Evolutionary conservation across 2,888 invertebrate genomes (phyloP).

Genomic region (Coenonympha glycerion): DNA sequence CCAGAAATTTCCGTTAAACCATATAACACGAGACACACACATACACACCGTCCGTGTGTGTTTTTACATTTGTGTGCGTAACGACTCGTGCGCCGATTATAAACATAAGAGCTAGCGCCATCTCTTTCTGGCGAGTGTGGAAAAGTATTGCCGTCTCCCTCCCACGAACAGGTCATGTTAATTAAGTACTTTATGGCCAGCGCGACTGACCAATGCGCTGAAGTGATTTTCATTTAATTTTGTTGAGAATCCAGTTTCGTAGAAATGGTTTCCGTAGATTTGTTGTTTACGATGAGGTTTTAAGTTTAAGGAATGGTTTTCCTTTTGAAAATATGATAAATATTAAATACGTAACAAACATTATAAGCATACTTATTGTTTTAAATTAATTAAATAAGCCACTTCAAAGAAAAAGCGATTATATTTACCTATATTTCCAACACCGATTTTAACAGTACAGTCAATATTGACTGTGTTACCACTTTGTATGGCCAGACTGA

Average conservation of each 20-base stretch:
- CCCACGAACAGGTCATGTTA: slow-evolving; percentile 34
- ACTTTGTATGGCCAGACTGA: no score
- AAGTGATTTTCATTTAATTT: slow-evolving; percentile 18
- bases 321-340: no score
- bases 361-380: no score
- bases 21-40: slow-evolving; percentile 26
- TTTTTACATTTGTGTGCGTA: slow-evolving; percentile 32
- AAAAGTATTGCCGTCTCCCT: slow-evolving; percentile 29
- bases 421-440: no score
- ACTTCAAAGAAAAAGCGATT: no score
- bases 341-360: no score
- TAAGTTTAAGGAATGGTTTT: no score
- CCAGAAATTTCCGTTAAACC: slow-evolving; percentile 63
- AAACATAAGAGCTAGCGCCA: slow-evolving; percentile 33
- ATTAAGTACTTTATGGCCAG: slow-evolving; percentile 44
- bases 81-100: slow-evolving; percentile 54
- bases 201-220: slow-evolving; percentile 31
- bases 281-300: neutral
- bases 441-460: no score
- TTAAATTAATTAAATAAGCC: no score
- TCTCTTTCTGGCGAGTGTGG: slow-evolving; percentile 31
- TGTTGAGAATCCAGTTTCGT: slow-evolving; percentile 2
- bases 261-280: neutral
- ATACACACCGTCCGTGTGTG: slow-evolving; percentile 13
- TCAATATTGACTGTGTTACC: no score